These are phyloP conservation scores for Poecilobothrus nobilitatus DNA, from an alignment of 2,888 invertebrate species.

Conservation along the genomic window DNA sequence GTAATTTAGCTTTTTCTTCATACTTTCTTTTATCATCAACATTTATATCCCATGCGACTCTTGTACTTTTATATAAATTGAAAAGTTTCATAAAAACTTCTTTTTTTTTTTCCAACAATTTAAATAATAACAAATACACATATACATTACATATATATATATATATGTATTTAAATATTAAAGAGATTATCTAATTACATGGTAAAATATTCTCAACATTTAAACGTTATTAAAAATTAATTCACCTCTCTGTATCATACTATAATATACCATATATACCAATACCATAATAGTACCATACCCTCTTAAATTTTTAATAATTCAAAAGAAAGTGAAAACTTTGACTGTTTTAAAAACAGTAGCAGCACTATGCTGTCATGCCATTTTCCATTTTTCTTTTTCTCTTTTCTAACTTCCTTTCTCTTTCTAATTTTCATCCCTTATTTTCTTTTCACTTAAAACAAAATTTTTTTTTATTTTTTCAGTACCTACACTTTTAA, in stretches of 20 bases:
- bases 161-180: background rate
- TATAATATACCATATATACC: background rate
- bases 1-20: background rate
- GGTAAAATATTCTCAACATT: background rate
- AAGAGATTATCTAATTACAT: slow-evolving; percentile 4
- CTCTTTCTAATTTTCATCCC: no score
- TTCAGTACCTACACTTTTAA: no score
- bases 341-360: background rate
- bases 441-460: no score
- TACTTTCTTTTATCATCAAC: background rate
- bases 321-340: background rate
- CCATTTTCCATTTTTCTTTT: background rate
- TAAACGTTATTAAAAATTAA: slow-evolving; percentile 4
- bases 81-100: background rate
- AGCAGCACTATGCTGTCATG: background rate
- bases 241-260: background rate
- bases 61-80: background rate
- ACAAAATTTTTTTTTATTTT: no score
- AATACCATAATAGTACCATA: no score
- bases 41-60: background rate
- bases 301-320: background rate
- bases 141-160: no score
- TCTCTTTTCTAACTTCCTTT: background rate
- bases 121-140: background rate
- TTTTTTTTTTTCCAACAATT: background rate